A percentile compares a stretch with the other conserved stretches of the same genome.
These are phyloP conservation scores for Meandrina meandrites DNA, from an alignment of 92 coral and sea anemone species.

Conservation along the genomic window DNA sequence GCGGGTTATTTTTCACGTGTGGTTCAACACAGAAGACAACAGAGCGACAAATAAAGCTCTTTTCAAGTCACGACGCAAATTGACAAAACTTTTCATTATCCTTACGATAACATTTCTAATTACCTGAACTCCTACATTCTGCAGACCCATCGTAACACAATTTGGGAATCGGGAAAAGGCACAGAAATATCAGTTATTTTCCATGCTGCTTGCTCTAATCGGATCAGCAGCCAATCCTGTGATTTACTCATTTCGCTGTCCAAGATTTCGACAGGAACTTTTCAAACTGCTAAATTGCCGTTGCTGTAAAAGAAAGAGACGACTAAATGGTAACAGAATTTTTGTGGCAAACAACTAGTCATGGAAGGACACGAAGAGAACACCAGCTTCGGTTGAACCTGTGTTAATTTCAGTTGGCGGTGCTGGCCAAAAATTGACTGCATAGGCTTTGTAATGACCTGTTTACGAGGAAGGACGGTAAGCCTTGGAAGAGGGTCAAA, in stretches of 20 bases:
- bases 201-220: constrained; percentile 6
- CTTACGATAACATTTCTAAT: constrained; percentile 29
- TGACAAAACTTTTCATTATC: constrained; percentile 51
- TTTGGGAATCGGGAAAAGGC: not conserved
- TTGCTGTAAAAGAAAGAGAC: not conserved
- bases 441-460: not conserved
- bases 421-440: no score
- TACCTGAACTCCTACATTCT: constrained; percentile 50
- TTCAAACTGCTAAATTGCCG: not conserved
- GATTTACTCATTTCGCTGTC: constrained; percentile 31
- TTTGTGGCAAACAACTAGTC: not conserved
- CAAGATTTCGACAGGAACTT: constrained; percentile 30
- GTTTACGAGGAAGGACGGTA: no score
- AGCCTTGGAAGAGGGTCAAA: no score
- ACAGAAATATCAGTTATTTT: not conserved
- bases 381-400: not conserved
- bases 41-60: constrained; percentile 39
- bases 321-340: not conserved
- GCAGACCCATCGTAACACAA: not conserved
- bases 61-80: constrained; percentile 52
- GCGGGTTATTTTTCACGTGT: constrained; percentile 38
- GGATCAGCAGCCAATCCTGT: constrained; percentile 33
- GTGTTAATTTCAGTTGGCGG: not conserved
- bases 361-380: not conserved
- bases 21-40: constrained; percentile 31